Evolutionary conservation across 2,888 invertebrate genomes (phyloP).

Genomic region (Cryptophagus acutangulus): DNA sequence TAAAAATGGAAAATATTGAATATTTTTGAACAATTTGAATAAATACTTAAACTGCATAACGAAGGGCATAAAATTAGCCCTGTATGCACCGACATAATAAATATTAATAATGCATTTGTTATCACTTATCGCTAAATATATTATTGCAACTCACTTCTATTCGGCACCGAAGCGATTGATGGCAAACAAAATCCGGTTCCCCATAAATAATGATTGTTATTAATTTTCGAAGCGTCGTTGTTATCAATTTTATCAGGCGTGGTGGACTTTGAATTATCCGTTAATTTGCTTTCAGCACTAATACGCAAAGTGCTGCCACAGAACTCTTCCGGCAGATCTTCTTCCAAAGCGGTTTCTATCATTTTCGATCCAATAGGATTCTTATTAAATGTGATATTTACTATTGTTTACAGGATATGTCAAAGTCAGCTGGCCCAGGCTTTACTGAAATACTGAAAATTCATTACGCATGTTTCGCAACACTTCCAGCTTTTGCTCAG

Average conservation of each 20-base stretch:
- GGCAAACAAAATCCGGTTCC: constrained; percentile 41
- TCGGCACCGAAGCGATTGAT: constrained; percentile 39
- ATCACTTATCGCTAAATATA: too few species aligned
- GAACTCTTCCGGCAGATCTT: constrained; percentile 53
- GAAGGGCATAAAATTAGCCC: constrained; percentile 35
- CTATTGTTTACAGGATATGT: too few species aligned
- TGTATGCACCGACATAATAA: constrained; percentile 33
- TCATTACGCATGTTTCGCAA: too few species aligned
- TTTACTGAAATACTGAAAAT: too few species aligned
- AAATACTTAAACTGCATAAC: constrained; percentile 27
- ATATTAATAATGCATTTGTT: too few species aligned
- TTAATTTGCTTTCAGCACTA: constrained; percentile 27
- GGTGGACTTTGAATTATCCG: constrained; percentile 14
- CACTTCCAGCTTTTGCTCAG: too few species aligned
- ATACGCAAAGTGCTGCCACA: constrained; percentile 51
- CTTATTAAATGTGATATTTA: too few species aligned
- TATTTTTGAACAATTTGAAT: background rate
- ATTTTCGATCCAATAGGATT: too few species aligned
- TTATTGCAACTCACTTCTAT: constrained; percentile 43
- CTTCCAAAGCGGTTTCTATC: constrained; percentile 47
- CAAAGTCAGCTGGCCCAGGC: constrained; percentile 3
- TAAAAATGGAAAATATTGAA: constrained; percentile 17
- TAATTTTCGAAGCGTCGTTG: constrained; percentile 25
- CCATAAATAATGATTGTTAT: constrained; percentile 35
- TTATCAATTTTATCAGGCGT: constrained; percentile 29